Percentiles rank a stretch among this genome's conserved stretches.
phyloP scores from a whole-genome alignment of 2,113 vertebrate genomes.

The Cololabis saira region DNA sequence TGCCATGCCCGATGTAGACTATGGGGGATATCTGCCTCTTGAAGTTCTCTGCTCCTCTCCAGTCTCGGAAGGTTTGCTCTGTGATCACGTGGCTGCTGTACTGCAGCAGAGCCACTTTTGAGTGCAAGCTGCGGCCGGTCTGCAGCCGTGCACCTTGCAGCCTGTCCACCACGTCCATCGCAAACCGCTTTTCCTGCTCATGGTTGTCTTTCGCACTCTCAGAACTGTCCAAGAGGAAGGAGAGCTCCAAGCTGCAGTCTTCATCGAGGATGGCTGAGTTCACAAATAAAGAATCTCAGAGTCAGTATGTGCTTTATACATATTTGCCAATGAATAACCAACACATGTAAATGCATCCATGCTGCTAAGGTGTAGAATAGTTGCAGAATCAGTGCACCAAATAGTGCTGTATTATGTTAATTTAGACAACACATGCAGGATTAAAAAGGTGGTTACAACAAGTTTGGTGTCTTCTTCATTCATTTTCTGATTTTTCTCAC shows the following conservation, averaged over 20 bases:
- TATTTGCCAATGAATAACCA: background rate
- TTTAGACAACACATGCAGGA: background rate
- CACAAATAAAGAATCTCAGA: constrained; percentile 15
- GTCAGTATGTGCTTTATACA: background rate
- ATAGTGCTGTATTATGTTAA: too few relatives aligned
- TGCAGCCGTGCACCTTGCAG: constrained; percentile 83
- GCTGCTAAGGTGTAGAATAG: background rate
- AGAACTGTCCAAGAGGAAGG: constrained; percentile 91
- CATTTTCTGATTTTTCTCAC: constrained; percentile 68
- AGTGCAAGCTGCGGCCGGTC: constrained; percentile 81
- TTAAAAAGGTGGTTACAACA: too few relatives aligned
- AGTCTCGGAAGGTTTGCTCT: constrained; percentile 89
- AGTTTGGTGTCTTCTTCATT: background rate
- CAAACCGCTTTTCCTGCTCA: constrained; percentile 88
- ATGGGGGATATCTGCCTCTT: constrained; percentile 83
- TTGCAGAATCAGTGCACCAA: background rate
- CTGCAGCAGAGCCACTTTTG: constrained; percentile 88
- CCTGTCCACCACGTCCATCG: constrained; percentile 84
- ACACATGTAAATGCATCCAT: background rate
- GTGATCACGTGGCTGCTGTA: constrained; percentile 90
- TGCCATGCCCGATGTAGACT: constrained; percentile 89
- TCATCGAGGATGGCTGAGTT: constrained; percentile 82
- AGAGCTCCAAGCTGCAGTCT: constrained; percentile 88
- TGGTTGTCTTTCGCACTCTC: constrained; percentile 90
- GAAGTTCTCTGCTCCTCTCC: constrained; percentile 87